Conservation (phyloP, 2,113 vertebrate genomes). For the Alexandromys fortis region DNA sequence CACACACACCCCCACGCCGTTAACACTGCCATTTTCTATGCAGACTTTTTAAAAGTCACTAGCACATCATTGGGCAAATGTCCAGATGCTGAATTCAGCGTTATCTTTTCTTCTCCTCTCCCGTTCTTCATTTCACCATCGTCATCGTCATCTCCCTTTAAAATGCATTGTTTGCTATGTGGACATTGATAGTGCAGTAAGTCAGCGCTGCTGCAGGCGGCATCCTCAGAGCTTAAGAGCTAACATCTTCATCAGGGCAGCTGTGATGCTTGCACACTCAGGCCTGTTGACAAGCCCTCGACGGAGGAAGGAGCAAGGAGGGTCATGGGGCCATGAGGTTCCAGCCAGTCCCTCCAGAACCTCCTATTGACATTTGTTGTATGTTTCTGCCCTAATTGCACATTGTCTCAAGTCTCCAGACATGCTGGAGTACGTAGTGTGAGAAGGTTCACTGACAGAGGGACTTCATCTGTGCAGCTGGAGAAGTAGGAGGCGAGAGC, state of each 20-base stretch:
- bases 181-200: constrained; percentile 70
- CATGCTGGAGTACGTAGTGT: neutral
- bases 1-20: no score
- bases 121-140: neutral
- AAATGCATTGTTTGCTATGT: constrained; percentile 4
- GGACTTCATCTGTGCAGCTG: neutral
- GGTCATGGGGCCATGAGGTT: neutral
- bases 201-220: neutral
- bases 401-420: neutral
- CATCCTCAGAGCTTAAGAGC: neutral
- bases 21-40: neutral
- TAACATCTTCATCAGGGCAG: neutral
- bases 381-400: neutral
- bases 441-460: neutral
- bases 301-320: neutral
- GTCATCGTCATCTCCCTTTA: neutral
- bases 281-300: neutral
- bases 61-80: constrained; percentile 65
- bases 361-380: neutral
- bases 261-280: neutral
- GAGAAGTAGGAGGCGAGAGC: neutral
- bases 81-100: constrained; percentile 55
- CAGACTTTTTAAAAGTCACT: constrained; percentile 69
- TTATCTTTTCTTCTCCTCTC: neutral
- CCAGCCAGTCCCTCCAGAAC: neutral